Percentiles rank a stretch among this genome's conserved stretches.
Conservation (phyloP, 2,888 invertebrate species). For the Pristionchus exspectatus region DNA sequence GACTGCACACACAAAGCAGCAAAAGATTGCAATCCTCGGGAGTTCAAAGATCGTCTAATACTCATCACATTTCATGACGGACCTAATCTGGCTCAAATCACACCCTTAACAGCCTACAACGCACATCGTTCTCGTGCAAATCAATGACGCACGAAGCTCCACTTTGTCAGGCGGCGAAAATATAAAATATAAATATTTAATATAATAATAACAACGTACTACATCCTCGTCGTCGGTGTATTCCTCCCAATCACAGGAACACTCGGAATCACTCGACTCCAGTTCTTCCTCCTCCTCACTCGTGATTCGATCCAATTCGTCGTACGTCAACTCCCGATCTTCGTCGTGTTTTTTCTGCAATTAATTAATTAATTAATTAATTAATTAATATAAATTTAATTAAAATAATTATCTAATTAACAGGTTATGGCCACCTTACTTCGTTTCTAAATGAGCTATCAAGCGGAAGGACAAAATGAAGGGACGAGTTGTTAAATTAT, state of each 20-base stretch:
- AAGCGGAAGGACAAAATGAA: not conserved
- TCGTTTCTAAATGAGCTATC: not conserved
- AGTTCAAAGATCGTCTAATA: not conserved
- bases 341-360: constrained; percentile 26
- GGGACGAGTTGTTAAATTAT: not conserved
- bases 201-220: not conserved
- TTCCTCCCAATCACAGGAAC: constrained; percentile 42
- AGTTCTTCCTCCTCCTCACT: constrained; percentile 10
- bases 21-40: not conserved
- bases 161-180: not conserved
- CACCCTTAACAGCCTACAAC: not conserved
- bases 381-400: not conserved
- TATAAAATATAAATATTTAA: not conserved
- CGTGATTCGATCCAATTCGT: constrained; percentile 28
- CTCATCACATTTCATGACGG: not conserved
- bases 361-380: not conserved
- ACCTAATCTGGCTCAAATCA: not conserved
- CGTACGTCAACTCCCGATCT: not conserved
- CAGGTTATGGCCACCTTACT: not conserved
- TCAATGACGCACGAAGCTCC: not conserved
- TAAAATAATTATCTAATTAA: too few species aligned
- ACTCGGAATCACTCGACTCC: constrained; percentile 46
- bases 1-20: not conserved
- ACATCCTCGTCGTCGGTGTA: constrained; percentile 44
- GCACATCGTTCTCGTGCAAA: not conserved